Conservation (phyloP, 2,888 invertebrate species). For the Ormia ochracea region DNA sequence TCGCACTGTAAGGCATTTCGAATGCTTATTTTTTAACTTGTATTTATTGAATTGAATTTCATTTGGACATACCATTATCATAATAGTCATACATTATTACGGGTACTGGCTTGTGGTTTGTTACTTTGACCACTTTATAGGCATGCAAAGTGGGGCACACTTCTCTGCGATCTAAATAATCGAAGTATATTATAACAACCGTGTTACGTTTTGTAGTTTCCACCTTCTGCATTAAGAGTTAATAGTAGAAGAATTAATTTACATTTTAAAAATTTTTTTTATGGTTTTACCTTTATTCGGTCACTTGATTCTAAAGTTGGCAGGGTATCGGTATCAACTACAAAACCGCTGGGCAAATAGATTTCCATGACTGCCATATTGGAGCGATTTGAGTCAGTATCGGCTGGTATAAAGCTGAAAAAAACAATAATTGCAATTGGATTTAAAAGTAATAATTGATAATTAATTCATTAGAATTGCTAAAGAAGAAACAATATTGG, state of each 20-base stretch:
- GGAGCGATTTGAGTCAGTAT: slow-evolving; percentile 77
- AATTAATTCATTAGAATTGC: background rate
- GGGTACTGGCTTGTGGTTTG: slow-evolving; percentile 90
- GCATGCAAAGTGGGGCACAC: slow-evolving; percentile 93
- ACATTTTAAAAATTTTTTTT: background rate
- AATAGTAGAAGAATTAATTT: background rate
- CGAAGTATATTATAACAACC: slow-evolving; percentile 85
- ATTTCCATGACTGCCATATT: slow-evolving; percentile 96
- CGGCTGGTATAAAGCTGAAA: slow-evolving; percentile 71
- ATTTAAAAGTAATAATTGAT: background rate
- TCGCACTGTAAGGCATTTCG: slow-evolving; percentile 79
- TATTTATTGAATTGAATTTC: background rate
- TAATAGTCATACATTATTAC: slow-evolving; percentile 94
- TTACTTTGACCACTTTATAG: slow-evolving; percentile 89
- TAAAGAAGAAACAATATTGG: no score
- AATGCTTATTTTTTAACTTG: background rate
- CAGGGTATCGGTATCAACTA: slow-evolving; percentile 87
- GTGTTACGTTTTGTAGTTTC: slow-evolving; percentile 83
- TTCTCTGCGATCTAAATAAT: slow-evolving; percentile 82
- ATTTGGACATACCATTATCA: slow-evolving; percentile 84
- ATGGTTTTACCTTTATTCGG: slow-evolving; percentile 71
- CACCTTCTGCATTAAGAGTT: slow-evolving; percentile 77
- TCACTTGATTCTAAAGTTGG: slow-evolving; percentile 81
- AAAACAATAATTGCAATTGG: background rate
- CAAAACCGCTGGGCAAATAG: slow-evolving; percentile 92